phyloP scores from a whole-genome alignment of 2,797 vertebrate species.

The Chelon labrosus region DNA sequence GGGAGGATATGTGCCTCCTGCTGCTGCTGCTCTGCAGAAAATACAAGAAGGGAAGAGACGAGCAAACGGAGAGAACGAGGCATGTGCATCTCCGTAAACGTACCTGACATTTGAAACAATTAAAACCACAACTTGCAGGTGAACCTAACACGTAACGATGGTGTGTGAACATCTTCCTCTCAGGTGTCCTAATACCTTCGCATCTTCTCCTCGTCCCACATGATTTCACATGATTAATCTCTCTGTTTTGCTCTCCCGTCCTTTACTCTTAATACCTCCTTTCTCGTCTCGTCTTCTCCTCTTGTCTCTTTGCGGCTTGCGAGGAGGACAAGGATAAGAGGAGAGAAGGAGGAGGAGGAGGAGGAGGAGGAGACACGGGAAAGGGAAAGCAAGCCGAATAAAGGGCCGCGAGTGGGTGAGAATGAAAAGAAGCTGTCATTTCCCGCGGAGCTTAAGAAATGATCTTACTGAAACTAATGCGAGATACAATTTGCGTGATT shows the following conservation, averaged over 20 bases:
- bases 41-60: constrained; percentile 3
- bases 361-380: constrained; percentile 49
- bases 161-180: constrained; percentile 1
- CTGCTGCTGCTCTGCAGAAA: not conserved
- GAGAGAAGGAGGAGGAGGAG: constrained; percentile 3
- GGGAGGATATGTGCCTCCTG: constrained; percentile 4
- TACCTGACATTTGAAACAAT: not conserved
- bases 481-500: constrained; percentile 80
- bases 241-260: constrained; percentile 10
- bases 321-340: constrained; percentile 42
- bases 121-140: constrained; percentile 11
- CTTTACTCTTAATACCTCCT: constrained; percentile 34
- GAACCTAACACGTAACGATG: not conserved
- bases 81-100: not conserved
- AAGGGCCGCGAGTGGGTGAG: constrained; percentile 63
- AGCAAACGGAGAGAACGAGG: not conserved
- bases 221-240: constrained; percentile 35
- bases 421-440: constrained; percentile 74
- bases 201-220: constrained; percentile 13
- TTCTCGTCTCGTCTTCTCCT: constrained; percentile 29
- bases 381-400: constrained; percentile 42
- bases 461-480: constrained; percentile 70
- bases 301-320: constrained; percentile 36
- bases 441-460: constrained; percentile 64
- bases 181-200: constrained; percentile 9